Base-by-base conservation (phyloP, 2,113 vertebrate species). In the Shinisaurus crocodilurus region DNA sequence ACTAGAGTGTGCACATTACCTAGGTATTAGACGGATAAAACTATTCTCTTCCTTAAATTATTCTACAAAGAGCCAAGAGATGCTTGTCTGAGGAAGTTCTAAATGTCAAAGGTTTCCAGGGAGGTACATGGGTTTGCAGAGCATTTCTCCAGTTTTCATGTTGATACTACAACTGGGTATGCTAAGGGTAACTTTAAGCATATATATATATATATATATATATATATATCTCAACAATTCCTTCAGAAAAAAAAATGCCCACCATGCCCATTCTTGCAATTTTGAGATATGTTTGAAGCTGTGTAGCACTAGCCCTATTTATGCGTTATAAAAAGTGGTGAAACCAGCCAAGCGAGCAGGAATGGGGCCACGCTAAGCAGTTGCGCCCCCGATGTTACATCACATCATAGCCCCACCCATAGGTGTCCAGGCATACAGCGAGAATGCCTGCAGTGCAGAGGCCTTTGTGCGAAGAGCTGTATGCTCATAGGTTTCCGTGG, bases 1-100 rank as follows among this genome's bases (percentile, higher is more conserved):
- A 94, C 94, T 90, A 96, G 96, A 94, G 96, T 94, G 92, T 85
- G 76, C 85, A 95, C 90, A 91, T 85, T 80, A 79, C 94, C 95
- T 86, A 93, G 88, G 40, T 90, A 95, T 93, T 91, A 81, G 32
- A 91, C 54, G 93, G 95, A 60, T 1, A 8, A 90, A 43, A 13
- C 48, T 29, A 72, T 1, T 80, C 79, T 45, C 1, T 25, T 82
- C 6, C 18, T 84, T 87, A 25, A 16, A 15, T 82, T 43, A 70
- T 40, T 85, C 12, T 1, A 0, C 34, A 76, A 88, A 85, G 23
- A 74, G 60, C n/a, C 32, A 70, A 60, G 81, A 85, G 87, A 93
- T 92, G 43, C 25, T 1, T n/a, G 23, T 89, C 87, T 93, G 48
- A 93, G 69, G 75, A 40, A 94, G 65, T 20, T 2, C 70, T 57